phyloP scores from a whole-genome alignment of 1,140 invertebrate genomes.

The Sinonovacula constricta region DNA sequence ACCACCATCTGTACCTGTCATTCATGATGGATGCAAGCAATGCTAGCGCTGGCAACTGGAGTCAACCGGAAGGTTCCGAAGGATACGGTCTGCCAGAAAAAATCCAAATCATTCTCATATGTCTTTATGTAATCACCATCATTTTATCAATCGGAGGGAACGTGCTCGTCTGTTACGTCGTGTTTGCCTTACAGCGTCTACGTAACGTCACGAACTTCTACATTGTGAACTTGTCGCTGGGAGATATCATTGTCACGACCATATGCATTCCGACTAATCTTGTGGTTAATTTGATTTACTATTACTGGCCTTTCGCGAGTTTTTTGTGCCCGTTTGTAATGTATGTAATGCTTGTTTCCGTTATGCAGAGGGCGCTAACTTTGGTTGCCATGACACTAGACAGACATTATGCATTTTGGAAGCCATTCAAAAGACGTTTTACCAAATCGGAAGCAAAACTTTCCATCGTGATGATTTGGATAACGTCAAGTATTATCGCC shows the following conservation, averaged over 20 bases:
- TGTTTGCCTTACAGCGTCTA: constrained; percentile 84
- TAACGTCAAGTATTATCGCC: constrained; percentile 75
- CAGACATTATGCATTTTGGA: constrained; percentile 94
- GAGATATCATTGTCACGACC: constrained; percentile 81
- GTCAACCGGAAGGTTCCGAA: neutral
- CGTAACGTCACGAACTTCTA: constrained; percentile 96
- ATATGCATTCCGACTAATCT: constrained; percentile 56
- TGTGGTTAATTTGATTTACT: constrained; percentile 88
- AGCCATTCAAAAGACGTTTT: constrained; percentile 88
- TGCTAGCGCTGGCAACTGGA: neutral
- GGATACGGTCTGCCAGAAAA: neutral
- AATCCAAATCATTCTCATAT: neutral
- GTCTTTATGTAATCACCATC: neutral
- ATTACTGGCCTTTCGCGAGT: constrained; percentile 92
- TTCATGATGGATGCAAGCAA: neutral
- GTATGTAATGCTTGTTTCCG: constrained; percentile 93
- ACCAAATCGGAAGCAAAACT: constrained; percentile 84
- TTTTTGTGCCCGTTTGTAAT: constrained; percentile 90
- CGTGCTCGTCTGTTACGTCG: constrained; percentile 1
- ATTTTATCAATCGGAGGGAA: neutral
- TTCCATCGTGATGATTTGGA: constrained; percentile 87
- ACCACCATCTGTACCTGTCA: neutral
- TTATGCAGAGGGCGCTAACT: constrained; percentile 95
- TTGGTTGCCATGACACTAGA: constrained; percentile 96
- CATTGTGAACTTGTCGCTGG: constrained; percentile 95